Evolutionary conservation across 1,140 invertebrate genomes (phyloP), one percentile per base, ranked within the genome.

Genomic region (Brachionus asplanchnoidis): DNA sequence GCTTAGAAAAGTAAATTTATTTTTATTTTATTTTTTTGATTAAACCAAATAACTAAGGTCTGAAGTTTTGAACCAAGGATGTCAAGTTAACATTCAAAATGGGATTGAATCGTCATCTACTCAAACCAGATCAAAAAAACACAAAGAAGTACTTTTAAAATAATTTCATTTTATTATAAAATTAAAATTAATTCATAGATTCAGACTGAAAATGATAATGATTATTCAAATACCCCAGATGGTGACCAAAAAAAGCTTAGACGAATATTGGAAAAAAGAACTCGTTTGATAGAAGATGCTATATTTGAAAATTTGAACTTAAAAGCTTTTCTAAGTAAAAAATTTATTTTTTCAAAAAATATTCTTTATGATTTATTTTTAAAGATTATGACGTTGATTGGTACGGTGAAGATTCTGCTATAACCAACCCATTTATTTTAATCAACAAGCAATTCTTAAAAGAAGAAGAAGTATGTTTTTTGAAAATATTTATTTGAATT

Each of bases 121-220:
- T 9, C 79, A 82, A 26, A 82, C 79, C 12, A 60, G 79, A 82
- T 82, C 79, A 11, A 82, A 82, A 82, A 82, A 82, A 36, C 53
- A 68, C 20, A 82, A 82, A 82, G 79, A 82, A 40, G 79, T 82
- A 17, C 3, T 14, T 46, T 20, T 40, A 44, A 44, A 42, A 36
- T 0, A 20, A 46, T 20, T 20, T 20, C 17, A 9, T 36, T 36
- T 36, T 0, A 36, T 7, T 7, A 36, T 7, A 36, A 44, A 44
- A 75, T 46, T 11, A 20, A 20, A 23, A 20, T 60, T 20, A 1
- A 60, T 50, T 32, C 6, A 1, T 4, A 82, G 79, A 68, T 82
- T 5, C 79, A 82, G 53, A 82, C 79, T 32, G 79, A 82, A 82
- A 65, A 60, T 26, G 36, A 46, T 12, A 40, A 17, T 20, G 11